Evolutionary conservation across 2,113 vertebrate species (phyloP).

Genomic region (Clarias magur): DNA sequence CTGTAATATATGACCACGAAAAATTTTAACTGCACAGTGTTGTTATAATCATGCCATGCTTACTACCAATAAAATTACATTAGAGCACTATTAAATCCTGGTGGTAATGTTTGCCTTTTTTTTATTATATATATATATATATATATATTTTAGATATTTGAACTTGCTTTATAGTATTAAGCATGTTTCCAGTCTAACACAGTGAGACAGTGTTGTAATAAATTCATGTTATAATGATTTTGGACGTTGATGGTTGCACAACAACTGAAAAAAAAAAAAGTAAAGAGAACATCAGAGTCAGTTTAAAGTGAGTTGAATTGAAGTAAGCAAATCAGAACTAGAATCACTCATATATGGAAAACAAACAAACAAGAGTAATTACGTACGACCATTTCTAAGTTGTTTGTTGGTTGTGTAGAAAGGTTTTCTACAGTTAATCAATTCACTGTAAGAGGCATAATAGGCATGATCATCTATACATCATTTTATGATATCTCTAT

Average conservation of each 20-base stretch:
- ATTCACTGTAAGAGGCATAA: neutral
- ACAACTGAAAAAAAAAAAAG: neutral
- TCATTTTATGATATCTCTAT: neutral
- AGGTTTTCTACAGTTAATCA: neutral
- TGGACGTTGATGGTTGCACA: neutral
- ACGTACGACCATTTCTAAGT: neutral
- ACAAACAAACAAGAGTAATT: neutral
- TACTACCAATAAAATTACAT: neutral
- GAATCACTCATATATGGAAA: conserved; percentile 2
- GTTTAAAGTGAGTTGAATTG: neutral
- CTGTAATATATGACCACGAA: neutral
- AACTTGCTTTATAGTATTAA: neutral
- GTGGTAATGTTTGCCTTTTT: neutral
- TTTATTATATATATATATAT: no score
- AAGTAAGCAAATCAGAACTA: neutral
- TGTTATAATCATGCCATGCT: neutral
- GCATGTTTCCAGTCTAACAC: neutral
- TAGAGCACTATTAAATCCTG: neutral
- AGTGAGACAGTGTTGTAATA: neutral
- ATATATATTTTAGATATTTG: no score
- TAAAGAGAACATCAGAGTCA: no score
- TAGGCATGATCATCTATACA: neutral
- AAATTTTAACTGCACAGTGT: neutral
- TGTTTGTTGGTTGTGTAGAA: neutral
- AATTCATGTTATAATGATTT: neutral